These are phyloP conservation scores for Arvicanthis niloticus DNA, from an alignment of 2,113 vertebrate species.

Conservation along the genomic window DNA sequence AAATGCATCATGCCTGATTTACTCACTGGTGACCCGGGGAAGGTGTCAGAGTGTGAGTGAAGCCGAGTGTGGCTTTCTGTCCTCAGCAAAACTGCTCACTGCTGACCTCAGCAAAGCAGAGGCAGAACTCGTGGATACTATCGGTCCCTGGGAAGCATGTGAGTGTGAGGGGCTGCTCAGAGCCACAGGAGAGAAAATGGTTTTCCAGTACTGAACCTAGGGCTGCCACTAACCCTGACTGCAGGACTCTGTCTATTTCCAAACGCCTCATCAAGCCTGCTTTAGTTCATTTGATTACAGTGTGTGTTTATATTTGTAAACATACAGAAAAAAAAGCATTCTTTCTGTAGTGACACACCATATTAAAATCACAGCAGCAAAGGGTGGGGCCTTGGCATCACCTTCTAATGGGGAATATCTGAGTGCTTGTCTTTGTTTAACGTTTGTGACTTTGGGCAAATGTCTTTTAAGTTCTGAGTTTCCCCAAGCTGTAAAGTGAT, in stretches of 20 bases:
- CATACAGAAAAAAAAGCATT: neutral
- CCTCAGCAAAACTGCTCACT: neutral
- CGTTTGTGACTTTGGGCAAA: neutral
- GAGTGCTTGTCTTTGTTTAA: slow-evolving; percentile 46
- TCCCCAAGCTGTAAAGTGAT: slow-evolving; percentile 38
- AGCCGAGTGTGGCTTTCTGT: neutral
- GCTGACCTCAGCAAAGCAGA: slow-evolving; percentile 38
- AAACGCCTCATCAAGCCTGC: neutral
- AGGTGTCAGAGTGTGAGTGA: slow-evolving; percentile 27
- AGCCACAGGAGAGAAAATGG: too few species aligned
- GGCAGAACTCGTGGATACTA: neutral
- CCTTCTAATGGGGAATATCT: neutral
- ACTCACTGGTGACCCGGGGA: slow-evolving; percentile 14
- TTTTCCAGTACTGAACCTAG: neutral
- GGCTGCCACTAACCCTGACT: neutral
- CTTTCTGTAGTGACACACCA: neutral
- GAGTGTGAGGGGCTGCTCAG: neutral
- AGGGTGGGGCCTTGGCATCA: neutral
- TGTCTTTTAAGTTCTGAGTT: neutral
- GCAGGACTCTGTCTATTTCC: neutral
- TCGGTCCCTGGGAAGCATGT: neutral
- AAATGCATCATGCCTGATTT: slow-evolving; percentile 72
- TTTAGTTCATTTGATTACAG: neutral
- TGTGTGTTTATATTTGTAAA: neutral
- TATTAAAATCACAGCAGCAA: neutral